A percentile compares a stretch with the other conserved stretches of the same genome.
These are phyloP conservation scores for Tapirus terrestris DNA, from an alignment of 2,113 vertebrate genomes.

Conservation along the genomic window DNA sequence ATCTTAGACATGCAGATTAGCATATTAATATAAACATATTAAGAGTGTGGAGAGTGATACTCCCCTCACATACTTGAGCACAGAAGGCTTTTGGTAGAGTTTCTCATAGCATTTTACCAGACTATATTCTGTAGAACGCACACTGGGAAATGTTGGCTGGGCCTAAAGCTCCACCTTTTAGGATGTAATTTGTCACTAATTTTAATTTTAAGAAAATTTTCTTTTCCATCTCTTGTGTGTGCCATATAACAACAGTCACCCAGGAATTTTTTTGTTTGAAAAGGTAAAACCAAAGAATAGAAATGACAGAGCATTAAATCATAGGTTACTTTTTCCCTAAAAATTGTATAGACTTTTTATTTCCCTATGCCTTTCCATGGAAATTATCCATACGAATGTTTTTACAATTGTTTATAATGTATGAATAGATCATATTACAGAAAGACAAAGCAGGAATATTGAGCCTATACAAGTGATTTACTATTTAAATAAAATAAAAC, in stretches of 20 bases:
- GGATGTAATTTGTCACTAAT: not conserved
- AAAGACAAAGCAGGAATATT: not conserved
- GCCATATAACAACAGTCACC: not conserved
- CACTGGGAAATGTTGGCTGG: not conserved
- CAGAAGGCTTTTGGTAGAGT: not conserved
- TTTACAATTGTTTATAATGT: not conserved
- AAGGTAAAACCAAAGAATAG: not conserved
- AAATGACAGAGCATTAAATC: not conserved
- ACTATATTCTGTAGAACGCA: not conserved
- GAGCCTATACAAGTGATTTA: not conserved
- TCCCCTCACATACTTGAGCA: not conserved
- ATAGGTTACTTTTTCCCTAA: not conserved
- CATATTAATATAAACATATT: not conserved
- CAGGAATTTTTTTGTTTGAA: not conserved
- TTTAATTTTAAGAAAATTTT: not conserved
- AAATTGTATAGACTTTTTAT: not conserved
- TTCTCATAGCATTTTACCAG: not conserved
- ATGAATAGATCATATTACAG: not conserved
- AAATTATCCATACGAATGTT: not conserved
- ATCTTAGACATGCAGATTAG: not conserved
- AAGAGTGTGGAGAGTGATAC: not conserved
- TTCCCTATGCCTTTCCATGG: not conserved
- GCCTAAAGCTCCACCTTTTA: not conserved
- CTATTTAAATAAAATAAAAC: constrained; percentile 6
- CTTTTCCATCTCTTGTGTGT: not conserved